Percentiles rank a stretch among this genome's conserved stretches.
These are phyloP conservation scores for Zapus hudsonius DNA, from an alignment of 2,113 vertebrate genomes.

Conservation along the genomic window DNA sequence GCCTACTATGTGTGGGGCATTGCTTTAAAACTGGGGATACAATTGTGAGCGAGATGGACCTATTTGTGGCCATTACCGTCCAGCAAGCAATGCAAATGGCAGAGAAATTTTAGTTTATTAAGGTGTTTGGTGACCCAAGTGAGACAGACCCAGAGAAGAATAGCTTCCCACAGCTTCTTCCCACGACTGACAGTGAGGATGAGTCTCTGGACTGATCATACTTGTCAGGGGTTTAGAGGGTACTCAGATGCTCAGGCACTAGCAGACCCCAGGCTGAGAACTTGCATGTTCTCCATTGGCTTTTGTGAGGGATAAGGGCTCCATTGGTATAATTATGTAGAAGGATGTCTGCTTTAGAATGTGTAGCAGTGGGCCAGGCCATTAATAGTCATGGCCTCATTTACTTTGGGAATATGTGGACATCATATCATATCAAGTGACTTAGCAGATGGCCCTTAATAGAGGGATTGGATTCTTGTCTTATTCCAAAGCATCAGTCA, in stretches of 20 bases:
- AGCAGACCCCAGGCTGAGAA: background rate
- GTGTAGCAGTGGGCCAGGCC: no score
- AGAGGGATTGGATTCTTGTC: background rate
- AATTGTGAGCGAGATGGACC: background rate
- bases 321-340: background rate
- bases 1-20: background rate
- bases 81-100: no score
- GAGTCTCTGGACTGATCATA: background rate
- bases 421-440: background rate
- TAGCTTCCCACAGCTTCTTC: background rate
- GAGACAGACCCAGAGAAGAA: background rate
- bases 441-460: background rate
- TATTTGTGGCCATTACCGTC: background rate
- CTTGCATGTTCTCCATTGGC: background rate
- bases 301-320: background rate
- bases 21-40: background rate
- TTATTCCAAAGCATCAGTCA: fast-evolving
- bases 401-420: background rate
- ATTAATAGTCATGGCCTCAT: background rate
- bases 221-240: background rate
- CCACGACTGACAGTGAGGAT: background rate
- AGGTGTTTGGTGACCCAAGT: background rate
- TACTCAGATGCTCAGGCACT: background rate
- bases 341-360: no score
- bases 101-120: background rate